These are phyloP conservation scores for Limosa lapponica DNA, from an alignment of 2,797 vertebrate genomes.

Conservation along the genomic window DNA sequence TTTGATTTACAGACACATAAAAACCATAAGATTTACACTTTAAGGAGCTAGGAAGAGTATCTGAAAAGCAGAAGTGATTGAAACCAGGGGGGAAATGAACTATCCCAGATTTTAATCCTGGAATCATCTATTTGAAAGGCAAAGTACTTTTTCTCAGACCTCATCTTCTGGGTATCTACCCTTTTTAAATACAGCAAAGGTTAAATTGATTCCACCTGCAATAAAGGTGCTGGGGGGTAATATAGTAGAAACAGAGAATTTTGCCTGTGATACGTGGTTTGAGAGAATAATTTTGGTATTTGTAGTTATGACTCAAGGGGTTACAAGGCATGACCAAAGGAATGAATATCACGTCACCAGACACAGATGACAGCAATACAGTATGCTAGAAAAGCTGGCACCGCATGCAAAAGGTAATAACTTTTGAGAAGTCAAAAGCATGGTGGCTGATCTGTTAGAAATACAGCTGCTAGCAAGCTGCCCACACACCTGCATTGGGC, in stretches of 20 bases:
- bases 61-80: conserved; percentile 32
- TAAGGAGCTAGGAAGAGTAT: neutral
- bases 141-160: conserved; percentile 29
- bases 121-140: conserved; percentile 41
- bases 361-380: neutral
- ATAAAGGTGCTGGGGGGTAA: neutral
- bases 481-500: neutral
- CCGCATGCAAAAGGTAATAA: neutral
- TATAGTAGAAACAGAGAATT: neutral
- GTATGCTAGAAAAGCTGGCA: neutral
- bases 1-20: conserved; percentile 62
- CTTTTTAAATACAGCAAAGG: conserved; percentile 5
- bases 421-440: neutral
- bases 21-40: conserved; percentile 19
- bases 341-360: neutral
- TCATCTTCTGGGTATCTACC: neutral
- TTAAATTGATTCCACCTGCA: neutral
- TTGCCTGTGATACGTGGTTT: neutral
- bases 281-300: neutral
- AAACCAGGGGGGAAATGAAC: neutral
- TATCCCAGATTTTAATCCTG: conserved; percentile 28
- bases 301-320: neutral
- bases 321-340: neutral
- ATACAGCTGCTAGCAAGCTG: neutral
- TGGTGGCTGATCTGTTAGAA: neutral